These are phyloP conservation scores for Acromyrmex charruanus DNA, from an alignment of 1,140 invertebrate genomes.

Conservation along the genomic window DNA sequence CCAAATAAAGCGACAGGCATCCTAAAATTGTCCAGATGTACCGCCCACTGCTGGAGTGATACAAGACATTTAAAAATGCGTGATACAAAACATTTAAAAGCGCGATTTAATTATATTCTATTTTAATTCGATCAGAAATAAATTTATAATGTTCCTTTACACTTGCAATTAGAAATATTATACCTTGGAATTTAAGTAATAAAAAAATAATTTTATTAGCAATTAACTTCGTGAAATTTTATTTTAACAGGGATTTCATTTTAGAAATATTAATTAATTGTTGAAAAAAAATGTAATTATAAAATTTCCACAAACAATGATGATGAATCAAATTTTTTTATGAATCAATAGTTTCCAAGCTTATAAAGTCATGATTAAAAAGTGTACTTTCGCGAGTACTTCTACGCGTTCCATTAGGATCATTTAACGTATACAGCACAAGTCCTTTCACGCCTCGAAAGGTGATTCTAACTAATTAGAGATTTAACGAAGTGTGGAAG, in stretches of 20 bases:
- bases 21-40: slow-evolving; percentile 31
- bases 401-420: not conserved
- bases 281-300: not conserved
- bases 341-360: not conserved
- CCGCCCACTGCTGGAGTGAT: not conserved
- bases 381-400: not conserved
- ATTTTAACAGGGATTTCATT: not conserved
- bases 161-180: not conserved
- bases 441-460: slow-evolving; percentile 24
- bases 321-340: not conserved
- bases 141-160: not conserved
- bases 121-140: not conserved
- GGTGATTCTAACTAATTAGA: slow-evolving; percentile 30
- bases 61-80: not conserved
- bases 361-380: not conserved
- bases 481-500: slow-evolving; percentile 50
- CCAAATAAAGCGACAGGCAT: not conserved
- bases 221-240: not conserved
- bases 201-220: not conserved
- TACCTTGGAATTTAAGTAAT: not conserved
- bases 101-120: not conserved
- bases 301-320: not conserved
- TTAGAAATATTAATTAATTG: not conserved
- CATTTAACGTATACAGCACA: not conserved
- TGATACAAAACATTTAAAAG: not conserved